phyloP scores from a whole-genome alignment of 2,888 invertebrate species.

The Acleris emargana region DNA sequence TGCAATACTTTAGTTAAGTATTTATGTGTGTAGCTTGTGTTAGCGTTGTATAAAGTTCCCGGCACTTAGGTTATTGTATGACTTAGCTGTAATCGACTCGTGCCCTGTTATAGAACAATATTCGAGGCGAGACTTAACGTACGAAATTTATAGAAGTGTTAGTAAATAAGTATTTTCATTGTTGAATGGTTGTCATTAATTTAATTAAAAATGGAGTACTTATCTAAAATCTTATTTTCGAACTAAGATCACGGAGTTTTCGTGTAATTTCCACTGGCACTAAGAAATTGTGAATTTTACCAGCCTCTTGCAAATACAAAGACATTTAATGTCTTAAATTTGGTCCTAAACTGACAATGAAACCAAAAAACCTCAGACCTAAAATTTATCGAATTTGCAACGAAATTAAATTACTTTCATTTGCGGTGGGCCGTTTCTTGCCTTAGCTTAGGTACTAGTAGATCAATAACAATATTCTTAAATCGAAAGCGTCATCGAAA shows the following conservation, averaged over 20 bases:
- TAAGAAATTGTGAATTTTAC: constrained; percentile 7
- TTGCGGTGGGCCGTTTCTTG: constrained; percentile 26
- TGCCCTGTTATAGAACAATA: constrained; percentile 29
- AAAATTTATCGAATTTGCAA: constrained; percentile 25
- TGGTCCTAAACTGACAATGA: constrained; percentile 34
- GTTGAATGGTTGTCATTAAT: constrained; percentile 34
- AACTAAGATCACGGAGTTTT: background rate
- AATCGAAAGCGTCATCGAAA: constrained; percentile 59
- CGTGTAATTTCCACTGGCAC: constrained; percentile 11
- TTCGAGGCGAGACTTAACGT: constrained; percentile 28
- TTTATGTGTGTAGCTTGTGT: constrained; percentile 75
- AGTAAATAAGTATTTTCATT: constrained; percentile 30
- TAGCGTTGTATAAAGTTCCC: constrained; percentile 70
- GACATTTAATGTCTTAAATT: constrained; percentile 30
- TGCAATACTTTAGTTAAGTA: constrained; percentile 83
- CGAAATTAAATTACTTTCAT: constrained; percentile 13
- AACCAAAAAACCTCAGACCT: constrained; percentile 29
- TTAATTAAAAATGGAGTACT: constrained; percentile 9
- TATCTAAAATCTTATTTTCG: constrained; percentile 7
- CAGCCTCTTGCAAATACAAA: constrained; percentile 8
- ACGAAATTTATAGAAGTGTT: constrained; percentile 27
- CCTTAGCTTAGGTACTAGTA: constrained; percentile 32
- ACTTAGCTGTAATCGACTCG: constrained; percentile 27
- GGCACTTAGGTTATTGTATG: constrained; percentile 41
- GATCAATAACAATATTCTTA: constrained; percentile 19